These are phyloP conservation scores for Scaeva pyrastri DNA, from an alignment of 2,888 invertebrate species.

Conservation along the genomic window DNA sequence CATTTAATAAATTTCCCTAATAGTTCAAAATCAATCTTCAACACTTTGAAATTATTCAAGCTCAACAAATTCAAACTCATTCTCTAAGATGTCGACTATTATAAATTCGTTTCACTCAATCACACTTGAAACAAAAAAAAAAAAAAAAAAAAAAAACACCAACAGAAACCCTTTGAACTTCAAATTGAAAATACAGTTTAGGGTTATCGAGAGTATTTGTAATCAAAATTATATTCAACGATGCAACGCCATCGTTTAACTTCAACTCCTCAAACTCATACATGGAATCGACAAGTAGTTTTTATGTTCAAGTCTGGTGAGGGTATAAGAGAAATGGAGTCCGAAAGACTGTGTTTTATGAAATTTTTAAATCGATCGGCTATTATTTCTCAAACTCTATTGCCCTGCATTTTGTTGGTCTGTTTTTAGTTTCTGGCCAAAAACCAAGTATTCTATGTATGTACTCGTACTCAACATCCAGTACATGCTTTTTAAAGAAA, in stretches of 20 bases:
- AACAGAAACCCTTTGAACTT: not conserved
- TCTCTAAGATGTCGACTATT: slow-evolving; percentile 20
- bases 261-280: not conserved
- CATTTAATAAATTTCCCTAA: not conserved
- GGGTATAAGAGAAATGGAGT: not conserved
- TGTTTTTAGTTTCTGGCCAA: not conserved
- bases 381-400: slow-evolving; percentile 46
- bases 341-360: not conserved
- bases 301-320: too few relatives aligned
- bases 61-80: slow-evolving; percentile 21
- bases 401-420: not conserved
- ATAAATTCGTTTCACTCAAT: slow-evolving; percentile 31
- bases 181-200: slow-evolving; percentile 5
- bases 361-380: slow-evolving; percentile 57
- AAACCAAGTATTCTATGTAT: not conserved
- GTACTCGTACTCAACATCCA: not conserved
- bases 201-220: slow-evolving; percentile 7
- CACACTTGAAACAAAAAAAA: slow-evolving; percentile 25
- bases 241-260: not conserved
- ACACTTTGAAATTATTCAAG: not conserved
- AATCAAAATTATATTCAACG: slow-evolving; percentile 23
- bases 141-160: not conserved
- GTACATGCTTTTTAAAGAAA: not conserved
- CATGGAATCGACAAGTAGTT: not conserved
- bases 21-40: slow-evolving; percentile 9